Conservation (phyloP, 2,797 vertebrate genomes). For the Mus caroli region DNA sequence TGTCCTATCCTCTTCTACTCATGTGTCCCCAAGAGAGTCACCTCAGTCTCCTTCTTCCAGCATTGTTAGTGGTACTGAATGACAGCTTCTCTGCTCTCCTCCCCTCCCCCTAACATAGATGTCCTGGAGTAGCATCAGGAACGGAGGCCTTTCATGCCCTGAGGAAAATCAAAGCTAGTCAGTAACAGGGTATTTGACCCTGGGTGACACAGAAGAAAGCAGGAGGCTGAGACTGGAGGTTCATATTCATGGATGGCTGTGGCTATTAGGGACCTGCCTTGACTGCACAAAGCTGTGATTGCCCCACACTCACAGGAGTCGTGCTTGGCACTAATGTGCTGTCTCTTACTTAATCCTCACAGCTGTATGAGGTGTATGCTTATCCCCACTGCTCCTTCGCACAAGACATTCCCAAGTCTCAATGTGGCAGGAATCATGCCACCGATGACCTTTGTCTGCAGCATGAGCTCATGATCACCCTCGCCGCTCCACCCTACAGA, state of each 20-base stretch:
- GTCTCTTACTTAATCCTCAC: not conserved
- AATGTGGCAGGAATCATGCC: accelerated
- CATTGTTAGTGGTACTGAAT: not conserved
- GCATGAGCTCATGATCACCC: not conserved
- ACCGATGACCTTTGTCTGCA: not conserved
- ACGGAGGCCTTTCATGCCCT: accelerated
- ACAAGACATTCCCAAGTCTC: accelerated
- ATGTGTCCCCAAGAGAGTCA: not conserved
- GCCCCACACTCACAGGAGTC: accelerated
- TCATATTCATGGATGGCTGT: accelerated
- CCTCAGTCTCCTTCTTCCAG: not conserved
- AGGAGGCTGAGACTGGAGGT: not conserved
- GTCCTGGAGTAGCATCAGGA: not conserved
- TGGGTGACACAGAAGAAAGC: not conserved
- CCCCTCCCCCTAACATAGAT: too few relatives aligned
- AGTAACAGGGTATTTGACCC: not conserved
- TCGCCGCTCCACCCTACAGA: not conserved
- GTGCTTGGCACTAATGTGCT: accelerated
- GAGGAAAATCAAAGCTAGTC: not conserved
- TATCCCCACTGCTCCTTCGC: accelerated
- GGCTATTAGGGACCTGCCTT: accelerated
- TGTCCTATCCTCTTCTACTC: not conserved
- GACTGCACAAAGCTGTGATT: accelerated
- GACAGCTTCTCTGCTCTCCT: not conserved
- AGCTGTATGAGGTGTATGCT: accelerated